These are phyloP conservation scores for Meteorus colon DNA, from an alignment of 2,888 invertebrate species.

Conservation along the genomic window DNA sequence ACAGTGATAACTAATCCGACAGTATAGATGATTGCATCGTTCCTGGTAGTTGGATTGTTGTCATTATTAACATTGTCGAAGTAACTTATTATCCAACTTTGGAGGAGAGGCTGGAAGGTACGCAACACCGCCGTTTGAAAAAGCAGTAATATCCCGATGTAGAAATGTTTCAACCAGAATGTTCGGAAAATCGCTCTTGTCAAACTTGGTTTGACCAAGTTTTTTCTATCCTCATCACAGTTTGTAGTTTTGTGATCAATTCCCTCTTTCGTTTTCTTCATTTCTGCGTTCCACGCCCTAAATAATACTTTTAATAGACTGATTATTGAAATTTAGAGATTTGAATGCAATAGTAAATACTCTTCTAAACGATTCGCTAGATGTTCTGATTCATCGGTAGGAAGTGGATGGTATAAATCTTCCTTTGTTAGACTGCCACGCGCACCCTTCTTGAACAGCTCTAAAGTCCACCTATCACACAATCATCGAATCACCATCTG, in stretches of 20 bases:
- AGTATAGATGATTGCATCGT: slow-evolving; percentile 67
- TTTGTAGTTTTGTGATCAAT: not conserved
- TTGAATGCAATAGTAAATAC: slow-evolving; percentile 51
- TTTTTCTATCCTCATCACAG: not conserved
- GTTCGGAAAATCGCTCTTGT: slow-evolving; percentile 70
- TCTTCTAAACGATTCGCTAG: slow-evolving; percentile 66
- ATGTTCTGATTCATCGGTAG: slow-evolving; percentile 64
- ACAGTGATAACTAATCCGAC: slow-evolving; percentile 69
- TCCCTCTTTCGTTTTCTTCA: slow-evolving; percentile 52
- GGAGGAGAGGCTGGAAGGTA: slow-evolving; percentile 57
- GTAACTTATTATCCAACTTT: slow-evolving; percentile 60
- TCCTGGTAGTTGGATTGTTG: slow-evolving; percentile 49
- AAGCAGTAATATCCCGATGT: slow-evolving; percentile 48
- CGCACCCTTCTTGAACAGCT: slow-evolving; percentile 66
- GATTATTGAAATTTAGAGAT: not conserved
- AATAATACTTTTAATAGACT: not conserved
- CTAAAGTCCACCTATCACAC: slow-evolving; percentile 68
- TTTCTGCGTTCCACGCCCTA: slow-evolving; percentile 72
- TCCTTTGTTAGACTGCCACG: slow-evolving; percentile 63
- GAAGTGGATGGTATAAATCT: slow-evolving; percentile 68
- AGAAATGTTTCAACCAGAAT: slow-evolving; percentile 67
- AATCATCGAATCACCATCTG: not conserved
- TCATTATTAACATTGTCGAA: slow-evolving; percentile 51
- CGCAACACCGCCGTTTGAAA: slow-evolving; percentile 48
- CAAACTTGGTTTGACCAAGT: slow-evolving; percentile 70